These are phyloP conservation scores for Calonectris borealis DNA, from an alignment of 2,113 vertebrate species.

Conservation along the genomic window DNA sequence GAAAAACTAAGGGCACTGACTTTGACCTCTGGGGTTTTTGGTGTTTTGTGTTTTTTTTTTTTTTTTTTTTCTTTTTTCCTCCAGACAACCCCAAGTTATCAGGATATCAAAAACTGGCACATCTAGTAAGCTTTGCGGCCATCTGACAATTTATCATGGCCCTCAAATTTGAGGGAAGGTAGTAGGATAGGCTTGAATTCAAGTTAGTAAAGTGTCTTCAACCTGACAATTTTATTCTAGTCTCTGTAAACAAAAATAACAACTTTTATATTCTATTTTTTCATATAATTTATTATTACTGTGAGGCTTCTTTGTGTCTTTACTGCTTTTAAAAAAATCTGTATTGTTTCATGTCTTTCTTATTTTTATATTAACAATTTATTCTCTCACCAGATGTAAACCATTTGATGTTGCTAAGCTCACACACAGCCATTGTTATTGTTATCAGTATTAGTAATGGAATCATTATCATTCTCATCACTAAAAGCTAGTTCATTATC, in stretches of 20 bases:
- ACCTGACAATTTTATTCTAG: background rate
- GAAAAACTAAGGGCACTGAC: background rate
- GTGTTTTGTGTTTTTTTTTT: background rate
- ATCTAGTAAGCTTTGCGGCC: background rate
- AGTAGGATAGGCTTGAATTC: background rate
- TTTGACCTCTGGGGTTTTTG: background rate
- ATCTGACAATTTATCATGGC: background rate
- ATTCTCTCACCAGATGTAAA: slow-evolving; percentile 26
- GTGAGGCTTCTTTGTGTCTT: background rate
- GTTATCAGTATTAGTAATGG: slow-evolving; percentile 56
- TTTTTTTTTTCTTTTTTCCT: background rate
- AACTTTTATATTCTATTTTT: background rate
- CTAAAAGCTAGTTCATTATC: slow-evolving; percentile 64
- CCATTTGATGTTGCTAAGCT: slow-evolving; percentile 7
- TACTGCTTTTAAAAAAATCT: background rate
- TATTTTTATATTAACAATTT: slow-evolving; percentile 36
- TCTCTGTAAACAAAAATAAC: background rate
- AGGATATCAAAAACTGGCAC: background rate
- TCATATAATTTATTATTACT: background rate
- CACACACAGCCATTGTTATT: slow-evolving; percentile 41
- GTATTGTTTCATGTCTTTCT: background rate
- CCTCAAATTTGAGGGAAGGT: background rate
- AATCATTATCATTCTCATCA: slow-evolving; percentile 70
- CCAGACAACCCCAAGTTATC: background rate
- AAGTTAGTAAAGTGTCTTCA: background rate